Base-by-base conservation (phyloP, 2,888 invertebrate genomes). In the Ecliptopera silaceata region DNA sequence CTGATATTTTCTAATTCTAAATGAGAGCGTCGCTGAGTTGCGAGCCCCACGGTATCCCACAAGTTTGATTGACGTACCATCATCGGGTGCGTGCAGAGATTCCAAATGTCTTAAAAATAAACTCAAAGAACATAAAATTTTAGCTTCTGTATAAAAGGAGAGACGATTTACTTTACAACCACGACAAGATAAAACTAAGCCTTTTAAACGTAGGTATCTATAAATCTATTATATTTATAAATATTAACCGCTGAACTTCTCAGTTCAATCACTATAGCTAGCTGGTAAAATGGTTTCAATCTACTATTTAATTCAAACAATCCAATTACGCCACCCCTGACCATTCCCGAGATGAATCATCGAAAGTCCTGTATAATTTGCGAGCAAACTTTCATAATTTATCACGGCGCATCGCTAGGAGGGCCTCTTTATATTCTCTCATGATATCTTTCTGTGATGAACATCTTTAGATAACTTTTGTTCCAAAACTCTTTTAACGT, bases 1-100 rank as follows among this genome's bases (percentile, higher is more conserved):
- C 34, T 34, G 12, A 5, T n/a, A 11, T 34, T 34, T 12, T 34
- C 1, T 12, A 8, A 10, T 10, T 8, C 2, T 12, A 5, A 13
- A 10, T 15, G 13, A 10, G 15, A 8, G 8, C 15, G 15, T n/a
- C 48, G 49, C 42, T 12, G n/a, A 31, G 26, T 41, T 26, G 6
- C 5, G 41, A 43, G 57, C 60, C 36, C n/a, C 39, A 15, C 34
- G 68, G 61, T 69, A 70, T 66, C 61, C 63, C 68, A 63, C 67
- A 62, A 59, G 67, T 75, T 74, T 77, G 77, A 77, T 75, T 74
- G 77, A 73, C 75, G 70, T 67, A 59, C 63, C 70, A 72, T 72
- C 72, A 71, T 63, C 59, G 69, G 64, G 66, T 64, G 68, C 73
- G 76, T 74, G 72, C 72, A 63, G 53, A 51, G 73, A 64, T 65